phyloP scores from a whole-genome alignment of 2,113 vertebrate species.

The Neolamprologus sp. region DNA sequence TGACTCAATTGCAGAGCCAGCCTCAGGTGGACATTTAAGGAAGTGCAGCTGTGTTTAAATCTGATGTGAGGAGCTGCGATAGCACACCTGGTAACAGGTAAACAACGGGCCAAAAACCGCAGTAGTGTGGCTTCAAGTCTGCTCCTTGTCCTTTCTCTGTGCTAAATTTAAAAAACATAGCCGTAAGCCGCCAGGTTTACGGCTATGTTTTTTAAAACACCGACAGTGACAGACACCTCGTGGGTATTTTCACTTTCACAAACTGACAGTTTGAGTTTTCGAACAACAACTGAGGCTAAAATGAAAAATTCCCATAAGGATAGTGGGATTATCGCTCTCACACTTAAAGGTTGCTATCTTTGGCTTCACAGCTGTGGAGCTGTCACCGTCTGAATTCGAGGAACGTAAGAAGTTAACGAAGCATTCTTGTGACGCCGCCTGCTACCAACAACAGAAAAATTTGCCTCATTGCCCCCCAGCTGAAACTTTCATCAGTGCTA shows the following conservation, averaged over 20 bases:
- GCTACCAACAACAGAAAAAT: background rate
- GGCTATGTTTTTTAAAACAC: background rate
- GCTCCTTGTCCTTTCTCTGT: background rate
- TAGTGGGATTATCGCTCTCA: background rate
- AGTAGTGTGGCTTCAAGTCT: background rate
- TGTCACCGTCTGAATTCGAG: background rate
- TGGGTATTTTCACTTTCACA: background rate
- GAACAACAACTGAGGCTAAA: background rate
- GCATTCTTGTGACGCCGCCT: background rate
- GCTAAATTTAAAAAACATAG: background rate
- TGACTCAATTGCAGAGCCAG: background rate
- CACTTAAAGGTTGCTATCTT: background rate
- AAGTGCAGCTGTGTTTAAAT: background rate
- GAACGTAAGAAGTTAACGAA: background rate
- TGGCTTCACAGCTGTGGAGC: background rate
- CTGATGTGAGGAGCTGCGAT: background rate
- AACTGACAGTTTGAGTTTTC: background rate
- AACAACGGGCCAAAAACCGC: accelerated
- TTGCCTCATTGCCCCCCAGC: background rate
- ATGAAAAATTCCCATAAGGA: background rate
- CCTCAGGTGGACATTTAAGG: background rate
- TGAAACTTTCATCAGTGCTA: background rate
- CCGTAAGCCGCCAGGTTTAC: no score
- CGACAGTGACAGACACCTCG: background rate
- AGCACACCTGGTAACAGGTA: background rate